A percentile compares a stretch with the other conserved stretches of the same genome.
Evolutionary conservation across 2,797 vertebrate species (phyloP).

Genomic region (Acrocephalus scirpaceus): DNA sequence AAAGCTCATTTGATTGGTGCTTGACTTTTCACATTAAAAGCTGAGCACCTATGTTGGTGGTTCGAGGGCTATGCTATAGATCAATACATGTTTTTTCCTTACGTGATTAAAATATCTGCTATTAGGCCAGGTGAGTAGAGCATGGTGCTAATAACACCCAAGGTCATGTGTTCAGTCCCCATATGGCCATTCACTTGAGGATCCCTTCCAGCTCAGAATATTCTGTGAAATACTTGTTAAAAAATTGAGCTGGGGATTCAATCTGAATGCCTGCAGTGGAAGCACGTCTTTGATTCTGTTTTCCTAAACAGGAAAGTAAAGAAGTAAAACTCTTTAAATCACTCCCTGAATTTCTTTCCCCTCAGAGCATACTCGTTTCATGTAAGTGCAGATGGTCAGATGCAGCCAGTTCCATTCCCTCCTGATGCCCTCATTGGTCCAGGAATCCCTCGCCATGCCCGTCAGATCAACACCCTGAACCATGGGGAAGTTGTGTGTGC

Average conservation of each 20-base stretch:
- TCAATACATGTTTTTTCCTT: not conserved
- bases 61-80: not conserved
- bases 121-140: not conserved
- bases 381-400: conserved; percentile 85
- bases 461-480: conserved; percentile 84
- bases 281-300: not conserved
- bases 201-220: not conserved
- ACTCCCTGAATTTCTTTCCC: not conserved
- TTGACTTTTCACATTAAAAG: not conserved
- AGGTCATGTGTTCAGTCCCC: not conserved
- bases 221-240: not conserved
- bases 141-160: not conserved
- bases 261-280: not conserved
- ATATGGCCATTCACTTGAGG: accelerated
- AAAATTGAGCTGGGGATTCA: not conserved
- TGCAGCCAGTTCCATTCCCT: conserved; percentile 86
- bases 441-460: conserved; percentile 82
- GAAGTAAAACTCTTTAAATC: not conserved
- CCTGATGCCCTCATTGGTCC: conserved; percentile 83
- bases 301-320: not conserved
- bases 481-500: conserved; percentile 84
- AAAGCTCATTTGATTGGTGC: not conserved
- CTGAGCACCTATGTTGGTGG: not conserved
- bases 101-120: not conserved
- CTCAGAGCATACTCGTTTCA: conserved; percentile 85